phyloP scores from a whole-genome alignment of 2,797 vertebrate genomes.

The Rhinatrema bivittatum region DNA sequence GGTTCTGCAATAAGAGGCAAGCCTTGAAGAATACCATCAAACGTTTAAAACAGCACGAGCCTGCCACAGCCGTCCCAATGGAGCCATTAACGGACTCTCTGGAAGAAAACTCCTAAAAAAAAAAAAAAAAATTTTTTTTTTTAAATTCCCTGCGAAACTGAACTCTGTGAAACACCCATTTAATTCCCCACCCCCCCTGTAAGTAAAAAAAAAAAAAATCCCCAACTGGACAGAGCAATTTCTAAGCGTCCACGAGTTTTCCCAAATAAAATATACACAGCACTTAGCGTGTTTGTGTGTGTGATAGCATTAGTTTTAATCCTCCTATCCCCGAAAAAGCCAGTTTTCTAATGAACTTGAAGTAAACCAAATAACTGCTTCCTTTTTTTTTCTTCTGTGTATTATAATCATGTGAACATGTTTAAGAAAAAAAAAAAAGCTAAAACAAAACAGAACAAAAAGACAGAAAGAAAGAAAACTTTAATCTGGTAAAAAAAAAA shows the following conservation, averaged over 20 bases:
- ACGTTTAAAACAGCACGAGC: conserved; percentile 93
- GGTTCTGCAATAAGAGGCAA: conserved; percentile 99
- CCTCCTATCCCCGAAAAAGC: conserved; percentile 34
- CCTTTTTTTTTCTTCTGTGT: conserved; percentile 65
- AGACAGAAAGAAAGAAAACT: conserved; percentile 39
- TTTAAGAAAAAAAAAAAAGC: conserved; percentile 59
- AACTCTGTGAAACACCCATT: conserved; percentile 51
- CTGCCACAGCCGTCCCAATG: conserved; percentile 68
- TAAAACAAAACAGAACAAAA: conserved; percentile 1
- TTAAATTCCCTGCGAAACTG: not conserved
- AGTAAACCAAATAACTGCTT: conserved; percentile 79
- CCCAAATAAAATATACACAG: conserved; percentile 49
- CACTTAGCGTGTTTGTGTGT: conserved; percentile 63
- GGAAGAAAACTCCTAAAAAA: conserved; percentile 82
- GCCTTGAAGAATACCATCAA: conserved; percentile 99
- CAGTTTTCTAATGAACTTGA: conserved; percentile 76
- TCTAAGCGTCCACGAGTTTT: conserved; percentile 54
- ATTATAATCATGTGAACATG: conserved; percentile 63
- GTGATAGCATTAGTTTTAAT: conserved; percentile 59
- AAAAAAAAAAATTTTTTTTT: too few relatives aligned
- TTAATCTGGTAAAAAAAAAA: conserved; percentile 59
- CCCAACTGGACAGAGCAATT: conserved; percentile 55
- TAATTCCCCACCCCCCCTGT: conserved; percentile 49
- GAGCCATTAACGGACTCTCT: conserved; percentile 88
- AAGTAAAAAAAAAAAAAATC: conserved; percentile 64